These are phyloP conservation scores for Ips nitidus DNA, from an alignment of 1,140 invertebrate genomes.

Conservation along the genomic window DNA sequence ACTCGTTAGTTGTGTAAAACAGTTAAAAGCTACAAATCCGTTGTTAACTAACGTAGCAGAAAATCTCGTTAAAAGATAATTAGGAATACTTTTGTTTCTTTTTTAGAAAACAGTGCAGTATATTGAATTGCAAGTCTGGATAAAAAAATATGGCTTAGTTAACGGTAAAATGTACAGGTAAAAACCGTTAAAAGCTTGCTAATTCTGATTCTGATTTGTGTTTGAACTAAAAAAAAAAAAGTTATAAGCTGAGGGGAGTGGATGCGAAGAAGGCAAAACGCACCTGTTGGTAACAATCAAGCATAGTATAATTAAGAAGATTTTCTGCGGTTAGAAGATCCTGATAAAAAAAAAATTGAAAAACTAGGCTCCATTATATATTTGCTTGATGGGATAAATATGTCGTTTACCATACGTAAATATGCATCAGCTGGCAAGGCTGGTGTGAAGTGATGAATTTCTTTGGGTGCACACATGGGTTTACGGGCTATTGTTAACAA, in stretches of 20 bases:
- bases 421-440: conserved; percentile 38
- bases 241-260: not conserved
- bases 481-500: conserved; percentile 41
- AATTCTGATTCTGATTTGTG: not conserved
- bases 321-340: not conserved
- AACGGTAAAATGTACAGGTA: too few species aligned
- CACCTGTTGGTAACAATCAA: conserved; percentile 11
- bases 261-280: not conserved
- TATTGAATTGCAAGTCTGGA: too few species aligned
- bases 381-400: conserved; percentile 17
- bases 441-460: conserved; percentile 36
- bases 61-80: too few species aligned
- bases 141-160: too few species aligned
- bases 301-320: conserved; percentile 6
- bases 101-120: too few species aligned
- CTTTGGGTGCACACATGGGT: conserved; percentile 30
- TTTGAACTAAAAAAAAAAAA: not conserved
- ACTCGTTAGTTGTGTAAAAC: too few species aligned
- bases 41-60: too few species aligned
- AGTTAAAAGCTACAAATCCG: too few species aligned
- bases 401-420: conserved; percentile 33
- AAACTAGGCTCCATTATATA: conserved; percentile 7
- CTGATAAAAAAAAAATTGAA: conserved; percentile 5
- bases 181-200: too few species aligned
- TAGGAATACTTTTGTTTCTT: too few species aligned